phyloP scores from a whole-genome alignment of 2,113 vertebrate species.

The Odocoileus hemionus region DNA sequence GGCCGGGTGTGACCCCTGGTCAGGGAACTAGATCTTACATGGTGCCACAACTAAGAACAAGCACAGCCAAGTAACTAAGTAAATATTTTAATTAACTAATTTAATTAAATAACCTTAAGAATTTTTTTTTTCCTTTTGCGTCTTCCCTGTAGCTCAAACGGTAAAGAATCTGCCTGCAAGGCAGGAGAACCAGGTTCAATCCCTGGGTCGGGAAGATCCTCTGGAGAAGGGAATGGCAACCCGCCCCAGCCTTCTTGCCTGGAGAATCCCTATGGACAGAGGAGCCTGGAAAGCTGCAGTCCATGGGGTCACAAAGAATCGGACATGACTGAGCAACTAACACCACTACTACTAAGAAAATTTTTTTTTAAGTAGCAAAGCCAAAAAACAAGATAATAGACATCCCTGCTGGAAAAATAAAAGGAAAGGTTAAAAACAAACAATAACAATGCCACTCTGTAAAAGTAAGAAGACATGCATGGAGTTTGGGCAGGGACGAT shows the following conservation, averaged over 20 bases:
- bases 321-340: accelerated
- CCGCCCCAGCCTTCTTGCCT: neutral
- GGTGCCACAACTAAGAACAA: neutral
- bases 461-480: neutral
- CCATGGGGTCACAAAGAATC: neutral
- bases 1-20: neutral
- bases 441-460: neutral
- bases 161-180: neutral
- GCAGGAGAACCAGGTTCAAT: neutral
- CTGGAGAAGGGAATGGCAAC: neutral
- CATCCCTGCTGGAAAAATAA: neutral
- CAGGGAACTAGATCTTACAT: neutral
- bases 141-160: neutral
- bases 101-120: neutral
- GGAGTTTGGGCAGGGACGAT: neutral
- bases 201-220: neutral
- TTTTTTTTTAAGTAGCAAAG: neutral
- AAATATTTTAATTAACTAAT: neutral
- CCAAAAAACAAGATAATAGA: neutral
- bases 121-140: neutral
- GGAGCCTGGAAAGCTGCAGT: neutral
- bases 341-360: neutral
- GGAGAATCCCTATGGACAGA: neutral
- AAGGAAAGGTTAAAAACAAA: neutral
- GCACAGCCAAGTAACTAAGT: neutral